A percentile compares a stretch with the other conserved stretches of the same genome.
phyloP scores from a whole-genome alignment of 2,797 vertebrate genomes.

The Tarsius wallacei region DNA sequence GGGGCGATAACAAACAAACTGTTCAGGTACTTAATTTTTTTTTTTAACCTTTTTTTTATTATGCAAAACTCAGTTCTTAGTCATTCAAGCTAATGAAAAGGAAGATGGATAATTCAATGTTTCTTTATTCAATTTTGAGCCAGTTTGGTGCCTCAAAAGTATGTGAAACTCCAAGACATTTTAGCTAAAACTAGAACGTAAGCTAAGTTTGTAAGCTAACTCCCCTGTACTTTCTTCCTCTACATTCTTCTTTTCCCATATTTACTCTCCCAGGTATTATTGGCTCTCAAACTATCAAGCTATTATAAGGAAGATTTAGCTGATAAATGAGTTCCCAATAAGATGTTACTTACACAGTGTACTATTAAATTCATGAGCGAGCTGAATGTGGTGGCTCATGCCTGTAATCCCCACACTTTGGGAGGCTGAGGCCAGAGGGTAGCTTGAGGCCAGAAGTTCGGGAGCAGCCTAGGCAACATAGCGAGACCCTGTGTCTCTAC shows the following conservation, averaged over 20 bases:
- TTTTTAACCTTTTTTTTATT: not conserved
- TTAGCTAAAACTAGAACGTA: not conserved
- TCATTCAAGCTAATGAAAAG: not conserved
- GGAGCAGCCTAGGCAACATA: no score
- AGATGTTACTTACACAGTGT: not conserved
- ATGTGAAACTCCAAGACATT: not conserved
- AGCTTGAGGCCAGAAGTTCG: no score
- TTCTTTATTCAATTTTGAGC: conserved; percentile 11
- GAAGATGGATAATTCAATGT: not conserved
- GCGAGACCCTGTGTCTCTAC: no score
- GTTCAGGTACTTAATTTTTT: conserved; percentile 94
- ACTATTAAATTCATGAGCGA: not conserved
- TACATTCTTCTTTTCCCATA: not conserved
- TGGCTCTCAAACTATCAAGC: not conserved
- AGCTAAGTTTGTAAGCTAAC: not conserved
- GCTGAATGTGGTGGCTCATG: no score
- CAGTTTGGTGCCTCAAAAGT: not conserved
- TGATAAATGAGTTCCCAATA: conserved; percentile 31
- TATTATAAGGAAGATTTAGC: conserved; percentile 37
- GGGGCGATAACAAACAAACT: conserved; percentile 97
- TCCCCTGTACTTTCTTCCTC: not conserved
- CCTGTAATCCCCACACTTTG: no score
- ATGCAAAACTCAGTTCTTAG: not conserved
- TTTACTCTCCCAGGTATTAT: conserved; percentile 3
- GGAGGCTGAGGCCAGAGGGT: no score